Evolutionary conservation across 2,888 invertebrate species (phyloP).

Genomic region (Thymelicus acteon): DNA sequence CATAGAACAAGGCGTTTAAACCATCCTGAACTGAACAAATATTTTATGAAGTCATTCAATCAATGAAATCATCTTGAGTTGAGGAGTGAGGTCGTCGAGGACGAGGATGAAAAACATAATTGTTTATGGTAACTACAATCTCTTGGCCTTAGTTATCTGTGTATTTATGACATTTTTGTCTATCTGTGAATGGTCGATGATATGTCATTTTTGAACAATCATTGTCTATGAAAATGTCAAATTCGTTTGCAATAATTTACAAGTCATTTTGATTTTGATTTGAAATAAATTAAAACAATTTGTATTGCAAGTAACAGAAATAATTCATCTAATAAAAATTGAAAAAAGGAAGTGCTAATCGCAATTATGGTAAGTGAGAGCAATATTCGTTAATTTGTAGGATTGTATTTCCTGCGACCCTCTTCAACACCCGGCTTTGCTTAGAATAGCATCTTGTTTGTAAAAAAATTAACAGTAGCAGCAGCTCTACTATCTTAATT

Average conservation of each 20-base stretch:
- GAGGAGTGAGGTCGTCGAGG: no score
- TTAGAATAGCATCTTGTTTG: constrained; percentile 4
- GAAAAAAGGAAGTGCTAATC: background rate
- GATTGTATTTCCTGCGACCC: background rate
- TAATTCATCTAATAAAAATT: background rate
- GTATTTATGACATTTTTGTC: background rate
- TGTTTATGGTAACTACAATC: no score
- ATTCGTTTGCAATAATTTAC: constrained; percentile 47
- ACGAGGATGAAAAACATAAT: no score
- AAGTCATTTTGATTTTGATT: constrained; percentile 9
- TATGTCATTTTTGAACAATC: constrained; percentile 71
- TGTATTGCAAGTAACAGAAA: background rate
- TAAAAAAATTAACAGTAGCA: no score
- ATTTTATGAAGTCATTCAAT: no score
- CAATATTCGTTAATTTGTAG: background rate
- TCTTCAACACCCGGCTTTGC: constrained; percentile 13
- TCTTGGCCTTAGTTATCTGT: background rate
- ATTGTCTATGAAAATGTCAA: background rate
- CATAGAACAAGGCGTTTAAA: no score
- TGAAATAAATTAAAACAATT: background rate
- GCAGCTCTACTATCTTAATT: background rate
- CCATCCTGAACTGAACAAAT: no score
- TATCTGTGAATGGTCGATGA: constrained; percentile 53
- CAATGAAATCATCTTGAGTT: no score
- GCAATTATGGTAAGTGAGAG: constrained; percentile 17